Evolutionary conservation across 2,797 vertebrate genomes (phyloP).

Genomic region (Pseudochromis fuscus): DNA sequence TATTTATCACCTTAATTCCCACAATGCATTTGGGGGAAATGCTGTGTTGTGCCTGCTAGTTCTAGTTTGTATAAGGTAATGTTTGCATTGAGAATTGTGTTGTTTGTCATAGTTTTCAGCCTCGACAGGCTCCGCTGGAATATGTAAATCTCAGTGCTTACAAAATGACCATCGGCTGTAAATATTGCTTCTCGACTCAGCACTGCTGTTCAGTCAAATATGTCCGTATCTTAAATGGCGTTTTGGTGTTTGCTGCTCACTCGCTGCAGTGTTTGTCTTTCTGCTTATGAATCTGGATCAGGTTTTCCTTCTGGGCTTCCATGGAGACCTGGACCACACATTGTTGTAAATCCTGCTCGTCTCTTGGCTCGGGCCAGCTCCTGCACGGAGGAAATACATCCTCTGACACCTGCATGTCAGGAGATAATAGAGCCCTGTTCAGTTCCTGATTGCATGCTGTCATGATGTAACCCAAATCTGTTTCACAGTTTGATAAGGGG

Average conservation of each 20-base stretch:
- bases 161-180: slow-evolving; percentile 28
- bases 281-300: slow-evolving; percentile 22
- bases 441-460: slow-evolving; percentile 69
- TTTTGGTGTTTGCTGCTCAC: slow-evolving; percentile 29
- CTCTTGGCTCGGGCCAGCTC: slow-evolving; percentile 44
- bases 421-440: slow-evolving; percentile 59
- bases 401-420: slow-evolving; percentile 56
- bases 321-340: slow-evolving; percentile 37
- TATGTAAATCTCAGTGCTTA: slow-evolving; percentile 38
- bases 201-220: slow-evolving; percentile 14
- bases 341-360: slow-evolving; percentile 58
- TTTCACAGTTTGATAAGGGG: slow-evolving; percentile 61
- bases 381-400: slow-evolving; percentile 47
- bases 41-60: slow-evolving; percentile 30
- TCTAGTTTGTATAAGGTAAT: slow-evolving; percentile 20
- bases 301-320: slow-evolving; percentile 42
- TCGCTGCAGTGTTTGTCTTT: slow-evolving; percentile 12
- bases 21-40: slow-evolving; percentile 57
- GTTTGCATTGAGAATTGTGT: slow-evolving; percentile 31
- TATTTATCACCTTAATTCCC: slow-evolving; percentile 74
- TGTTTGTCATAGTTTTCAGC: slow-evolving; percentile 37
- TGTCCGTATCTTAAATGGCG: slow-evolving; percentile 38
- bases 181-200: slow-evolving; percentile 34
- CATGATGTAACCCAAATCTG: slow-evolving; percentile 61
- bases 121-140: slow-evolving; percentile 9